phyloP scores from a whole-genome alignment of 2,113 vertebrate genomes.

The Rhinichthys klamathensis region DNA sequence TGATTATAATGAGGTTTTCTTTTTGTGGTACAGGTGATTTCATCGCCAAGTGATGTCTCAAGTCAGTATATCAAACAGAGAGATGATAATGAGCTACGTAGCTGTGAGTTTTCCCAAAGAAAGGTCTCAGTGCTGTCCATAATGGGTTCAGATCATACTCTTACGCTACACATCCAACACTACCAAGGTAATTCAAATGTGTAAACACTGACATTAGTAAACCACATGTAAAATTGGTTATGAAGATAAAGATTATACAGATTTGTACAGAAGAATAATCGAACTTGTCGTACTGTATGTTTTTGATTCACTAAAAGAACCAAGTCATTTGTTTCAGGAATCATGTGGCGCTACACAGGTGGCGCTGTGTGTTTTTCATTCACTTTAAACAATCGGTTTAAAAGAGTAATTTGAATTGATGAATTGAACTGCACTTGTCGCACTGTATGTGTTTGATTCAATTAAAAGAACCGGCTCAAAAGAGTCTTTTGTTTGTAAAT shows the following conservation, averaged over 20 bases:
- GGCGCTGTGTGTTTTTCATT: background rate
- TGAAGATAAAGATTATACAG: background rate
- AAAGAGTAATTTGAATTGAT: too few species aligned
- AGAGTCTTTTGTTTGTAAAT: background rate
- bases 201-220: background rate
- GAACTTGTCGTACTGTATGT: background rate
- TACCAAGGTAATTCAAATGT: slow-evolving; percentile 66
- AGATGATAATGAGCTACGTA: slow-evolving; percentile 67
- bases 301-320: background rate
- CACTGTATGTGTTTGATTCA: too few species aligned
- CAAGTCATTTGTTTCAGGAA: background rate
- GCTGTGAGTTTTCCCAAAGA: slow-evolving; percentile 73
- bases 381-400: background rate
- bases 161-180: slow-evolving; percentile 69
- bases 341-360: background rate
- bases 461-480: background rate
- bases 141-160: slow-evolving; percentile 65
- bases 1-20: background rate
- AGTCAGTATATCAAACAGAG: slow-evolving; percentile 73
- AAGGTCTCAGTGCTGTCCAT: slow-evolving; percentile 72
- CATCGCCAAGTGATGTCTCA: slow-evolving; percentile 69
- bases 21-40: slow-evolving; percentile 69
- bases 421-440: too few species aligned
- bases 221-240: background rate
- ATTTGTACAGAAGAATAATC: background rate